Conservation (phyloP, 2,888 invertebrate species). For the Epiperipatus broadwayi region DNA sequence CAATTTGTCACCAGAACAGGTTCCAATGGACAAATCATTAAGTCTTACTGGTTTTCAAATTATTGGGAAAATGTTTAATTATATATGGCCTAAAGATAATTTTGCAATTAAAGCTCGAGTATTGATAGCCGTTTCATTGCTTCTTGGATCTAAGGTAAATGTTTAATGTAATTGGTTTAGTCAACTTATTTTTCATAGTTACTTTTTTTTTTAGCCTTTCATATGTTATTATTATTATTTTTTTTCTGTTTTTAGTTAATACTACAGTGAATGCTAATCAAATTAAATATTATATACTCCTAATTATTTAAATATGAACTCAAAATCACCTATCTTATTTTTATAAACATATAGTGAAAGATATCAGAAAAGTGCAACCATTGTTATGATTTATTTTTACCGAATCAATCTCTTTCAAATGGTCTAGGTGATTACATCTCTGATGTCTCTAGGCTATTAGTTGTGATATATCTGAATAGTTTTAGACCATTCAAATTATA, state of each 20-base stretch:
- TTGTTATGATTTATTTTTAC: too few relatives aligned
- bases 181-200: neutral
- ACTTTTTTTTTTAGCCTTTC: neutral
- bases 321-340: too few relatives aligned
- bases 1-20: conserved; percentile 32
- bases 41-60: conserved; percentile 54
- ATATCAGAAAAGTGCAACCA: too few relatives aligned
- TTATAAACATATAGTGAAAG: too few relatives aligned
- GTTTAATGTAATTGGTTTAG: neutral
- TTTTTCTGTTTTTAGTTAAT: conserved; percentile 7
- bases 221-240: neutral
- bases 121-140: conserved; percentile 42
- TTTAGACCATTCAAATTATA: too few relatives aligned
- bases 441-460: too few relatives aligned
- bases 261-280: neutral
- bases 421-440: too few relatives aligned
- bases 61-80: conserved; percentile 64
- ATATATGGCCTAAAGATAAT: conserved; percentile 90
- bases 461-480: too few relatives aligned
- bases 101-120: conserved; percentile 54
- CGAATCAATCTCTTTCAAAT: too few relatives aligned
- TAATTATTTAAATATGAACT: too few relatives aligned
- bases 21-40: conserved; percentile 31
- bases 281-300: too few relatives aligned
- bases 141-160: conserved; percentile 33